phyloP scores from a whole-genome alignment of 2,113 vertebrate genomes.

The Haliaeetus leucogaster region DNA sequence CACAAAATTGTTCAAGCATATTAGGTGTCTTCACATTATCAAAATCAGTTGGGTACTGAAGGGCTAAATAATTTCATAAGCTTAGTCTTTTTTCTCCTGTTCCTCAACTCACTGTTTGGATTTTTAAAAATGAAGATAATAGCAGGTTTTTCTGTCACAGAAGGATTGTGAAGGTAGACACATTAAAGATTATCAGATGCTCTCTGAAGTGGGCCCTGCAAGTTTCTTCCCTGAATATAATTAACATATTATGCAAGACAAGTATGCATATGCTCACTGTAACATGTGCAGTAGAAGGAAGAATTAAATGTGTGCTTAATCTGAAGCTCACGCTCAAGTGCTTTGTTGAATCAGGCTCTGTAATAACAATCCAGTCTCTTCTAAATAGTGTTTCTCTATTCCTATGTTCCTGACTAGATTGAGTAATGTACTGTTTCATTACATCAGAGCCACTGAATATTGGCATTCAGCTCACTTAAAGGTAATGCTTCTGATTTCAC shows the following conservation, averaged over 20 bases:
- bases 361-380: conserved; percentile 5
- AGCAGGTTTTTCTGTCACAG: neutral
- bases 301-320: neutral
- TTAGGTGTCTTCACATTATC: neutral
- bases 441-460: neutral
- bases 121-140: neutral
- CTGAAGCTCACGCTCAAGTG: neutral
- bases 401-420: neutral
- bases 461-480: neutral
- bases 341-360: conserved; percentile 1
- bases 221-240: neutral
- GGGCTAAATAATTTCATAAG: neutral
- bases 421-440: conserved; percentile 18
- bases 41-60: neutral
- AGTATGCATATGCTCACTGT: neutral
- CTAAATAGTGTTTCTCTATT: neutral
- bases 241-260: neutral
- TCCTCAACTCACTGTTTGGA: neutral
- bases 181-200: neutral
- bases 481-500: neutral
- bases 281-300: neutral
- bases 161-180: neutral
- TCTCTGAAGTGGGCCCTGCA: neutral
- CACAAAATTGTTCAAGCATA: neutral
- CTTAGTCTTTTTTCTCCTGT: neutral